These are phyloP conservation scores for Raja brachyura DNA, from an alignment of 2,113 vertebrate species.

Conservation along the genomic window DNA sequence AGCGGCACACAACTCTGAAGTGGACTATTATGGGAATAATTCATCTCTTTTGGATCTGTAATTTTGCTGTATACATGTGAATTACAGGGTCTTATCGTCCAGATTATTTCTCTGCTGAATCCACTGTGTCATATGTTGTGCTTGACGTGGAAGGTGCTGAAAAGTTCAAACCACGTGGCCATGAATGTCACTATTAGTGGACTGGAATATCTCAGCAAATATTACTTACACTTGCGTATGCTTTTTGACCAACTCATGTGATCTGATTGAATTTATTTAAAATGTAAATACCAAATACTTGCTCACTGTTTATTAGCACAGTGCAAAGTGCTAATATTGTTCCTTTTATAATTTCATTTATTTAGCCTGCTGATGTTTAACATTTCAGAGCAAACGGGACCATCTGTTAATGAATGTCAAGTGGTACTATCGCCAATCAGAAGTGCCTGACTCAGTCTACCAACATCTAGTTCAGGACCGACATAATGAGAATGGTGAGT, in stretches of 20 bases:
- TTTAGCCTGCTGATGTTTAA: conserved; percentile 33
- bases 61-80: not conserved
- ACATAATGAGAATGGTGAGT: conserved; percentile 94
- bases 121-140: not conserved
- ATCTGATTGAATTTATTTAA: not conserved
- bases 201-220: not conserved
- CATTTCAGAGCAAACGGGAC: conserved; percentile 94
- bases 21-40: not conserved
- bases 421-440: conserved; percentile 99
- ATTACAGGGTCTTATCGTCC: not conserved
- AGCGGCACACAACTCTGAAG: not conserved
- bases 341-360: conserved; percentile 7
- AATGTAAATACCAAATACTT: not conserved
- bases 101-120: not conserved
- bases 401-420: conserved; percentile 99
- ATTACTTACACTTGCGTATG: not conserved
- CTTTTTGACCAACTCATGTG: not conserved
- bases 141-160: not conserved
- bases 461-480: conserved; percentile 98
- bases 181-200: not conserved
- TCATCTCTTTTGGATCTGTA: not conserved
- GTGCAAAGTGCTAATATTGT: not conserved
- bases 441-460: conserved; percentile 98
- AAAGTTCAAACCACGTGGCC: not conserved
- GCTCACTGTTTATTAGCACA: not conserved